These are phyloP conservation scores for Lophotriccus pileatus DNA, from an alignment of 2,797 vertebrate species.

Conservation along the genomic window DNA sequence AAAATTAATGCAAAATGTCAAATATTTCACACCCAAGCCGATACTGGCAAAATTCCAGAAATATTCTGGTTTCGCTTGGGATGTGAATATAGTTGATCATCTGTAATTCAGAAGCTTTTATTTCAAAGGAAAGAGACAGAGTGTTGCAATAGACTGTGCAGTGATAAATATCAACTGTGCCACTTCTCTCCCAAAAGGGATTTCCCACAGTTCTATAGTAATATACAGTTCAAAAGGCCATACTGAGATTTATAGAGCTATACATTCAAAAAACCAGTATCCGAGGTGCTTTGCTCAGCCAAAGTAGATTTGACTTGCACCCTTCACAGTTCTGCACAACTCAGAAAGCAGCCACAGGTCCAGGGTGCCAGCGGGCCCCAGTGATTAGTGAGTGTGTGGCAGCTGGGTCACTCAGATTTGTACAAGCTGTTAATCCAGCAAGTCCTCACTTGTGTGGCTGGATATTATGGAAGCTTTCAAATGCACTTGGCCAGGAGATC, in stretches of 20 bases:
- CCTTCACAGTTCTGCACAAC: not conserved
- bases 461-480: not conserved
- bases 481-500: not conserved
- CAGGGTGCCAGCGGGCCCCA: not conserved
- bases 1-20: constrained; percentile 57
- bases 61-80: constrained; percentile 55
- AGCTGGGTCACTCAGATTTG: not conserved
- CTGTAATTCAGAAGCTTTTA: constrained; percentile 59
- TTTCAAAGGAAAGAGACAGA: constrained; percentile 51
- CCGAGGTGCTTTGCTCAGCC: not conserved
- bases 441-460: not conserved
- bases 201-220: constrained; percentile 61
- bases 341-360: not conserved
- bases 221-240: constrained; percentile 61
- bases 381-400: not conserved
- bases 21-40: constrained; percentile 52
- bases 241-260: constrained; percentile 40
- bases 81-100: constrained; percentile 61
- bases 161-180: constrained; percentile 62
- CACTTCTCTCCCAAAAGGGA: constrained; percentile 63
- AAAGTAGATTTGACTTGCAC: not conserved
- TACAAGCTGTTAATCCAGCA: not conserved
- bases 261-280: constrained; percentile 18
- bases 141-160: constrained; percentile 60
- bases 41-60: constrained; percentile 59